phyloP scores from a whole-genome alignment of 2,113 vertebrate genomes.

The Rhinoptilus africanus region DNA sequence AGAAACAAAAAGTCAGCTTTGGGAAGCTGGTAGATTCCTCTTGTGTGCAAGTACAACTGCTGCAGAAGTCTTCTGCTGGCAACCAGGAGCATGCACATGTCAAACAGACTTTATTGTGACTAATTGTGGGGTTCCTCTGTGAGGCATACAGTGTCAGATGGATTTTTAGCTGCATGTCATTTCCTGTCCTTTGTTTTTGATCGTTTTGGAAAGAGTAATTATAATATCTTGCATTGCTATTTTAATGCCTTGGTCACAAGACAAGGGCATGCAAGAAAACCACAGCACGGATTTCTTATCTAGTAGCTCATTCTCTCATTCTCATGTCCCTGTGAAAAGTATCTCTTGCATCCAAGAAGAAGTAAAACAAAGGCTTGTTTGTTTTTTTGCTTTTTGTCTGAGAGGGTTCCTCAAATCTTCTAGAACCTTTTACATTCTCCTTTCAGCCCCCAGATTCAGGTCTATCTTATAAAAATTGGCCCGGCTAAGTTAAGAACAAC shows the following conservation, averaged over 20 bases:
- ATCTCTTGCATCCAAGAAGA: not conserved
- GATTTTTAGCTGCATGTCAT: not conserved
- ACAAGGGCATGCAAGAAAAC: not conserved
- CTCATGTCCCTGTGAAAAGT: not conserved
- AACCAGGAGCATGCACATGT: not conserved
- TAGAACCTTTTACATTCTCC: not conserved
- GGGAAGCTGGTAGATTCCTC: not conserved
- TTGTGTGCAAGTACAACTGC: not conserved
- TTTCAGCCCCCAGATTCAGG: not conserved
- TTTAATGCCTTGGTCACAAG: constrained; percentile 20
- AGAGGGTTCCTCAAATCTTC: not conserved
- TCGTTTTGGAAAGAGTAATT: not conserved
- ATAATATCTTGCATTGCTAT: not conserved
- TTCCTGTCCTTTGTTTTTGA: not conserved
- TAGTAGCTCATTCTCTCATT: not conserved
- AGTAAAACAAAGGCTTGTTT: not conserved
- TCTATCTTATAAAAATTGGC: not conserved
- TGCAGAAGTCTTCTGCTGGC: not conserved
- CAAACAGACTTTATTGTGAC: not conserved
- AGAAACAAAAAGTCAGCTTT: not conserved
- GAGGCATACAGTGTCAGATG: not conserved
- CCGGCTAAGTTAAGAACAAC: not conserved
- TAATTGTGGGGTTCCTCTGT: not conserved
- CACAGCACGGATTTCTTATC: not conserved
- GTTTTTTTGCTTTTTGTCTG: not conserved